phyloP scores from a whole-genome alignment of 2,888 invertebrate genomes.

The Eupithecia vulgata region DNA sequence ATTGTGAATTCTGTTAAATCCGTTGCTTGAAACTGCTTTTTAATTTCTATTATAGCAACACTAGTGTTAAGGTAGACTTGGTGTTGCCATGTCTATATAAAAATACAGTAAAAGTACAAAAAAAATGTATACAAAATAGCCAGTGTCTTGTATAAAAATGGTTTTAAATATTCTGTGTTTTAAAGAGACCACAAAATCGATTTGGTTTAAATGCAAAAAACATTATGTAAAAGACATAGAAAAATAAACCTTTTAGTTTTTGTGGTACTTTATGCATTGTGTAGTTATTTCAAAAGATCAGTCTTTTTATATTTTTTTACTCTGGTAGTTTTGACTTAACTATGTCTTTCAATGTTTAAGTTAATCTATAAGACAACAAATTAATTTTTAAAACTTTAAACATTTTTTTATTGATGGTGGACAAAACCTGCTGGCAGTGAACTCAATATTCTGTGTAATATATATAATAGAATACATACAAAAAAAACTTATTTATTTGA shows the following conservation, averaged over 20 bases:
- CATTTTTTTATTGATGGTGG: conserved; percentile 7
- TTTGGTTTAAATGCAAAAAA: not conserved
- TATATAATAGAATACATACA: conserved; percentile 13
- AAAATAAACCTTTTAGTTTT: conserved; percentile 12
- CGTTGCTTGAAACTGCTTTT: conserved; percentile 40
- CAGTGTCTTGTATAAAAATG: conserved; percentile 23
- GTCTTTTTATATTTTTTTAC: conserved; percentile 40
- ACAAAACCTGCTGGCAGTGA: conserved; percentile 4
- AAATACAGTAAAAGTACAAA: conserved; percentile 50
- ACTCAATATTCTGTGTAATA: not conserved
- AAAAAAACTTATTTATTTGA: not conserved
- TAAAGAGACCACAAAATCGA: not conserved
- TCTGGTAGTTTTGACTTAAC: conserved; percentile 43
- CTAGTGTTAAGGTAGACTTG: conserved; percentile 27
- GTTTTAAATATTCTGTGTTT: conserved; percentile 10
- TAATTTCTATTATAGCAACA: conserved; percentile 40
- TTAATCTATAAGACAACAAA: conserved; percentile 44
- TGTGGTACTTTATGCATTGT: conserved; percentile 18
- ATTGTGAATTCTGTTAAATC: conserved; percentile 51
- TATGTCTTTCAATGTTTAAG: conserved; percentile 34
- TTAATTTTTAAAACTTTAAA: conserved; percentile 21
- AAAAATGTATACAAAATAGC: conserved; percentile 34
- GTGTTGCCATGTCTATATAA: conserved; percentile 42
- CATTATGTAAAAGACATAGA: not conserved
- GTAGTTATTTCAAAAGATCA: conserved; percentile 40